A percentile compares a stretch with the other conserved stretches of the same genome.
Evolutionary conservation across 1,140 invertebrate species (phyloP).

Genomic region (Eubasilissa regina): DNA sequence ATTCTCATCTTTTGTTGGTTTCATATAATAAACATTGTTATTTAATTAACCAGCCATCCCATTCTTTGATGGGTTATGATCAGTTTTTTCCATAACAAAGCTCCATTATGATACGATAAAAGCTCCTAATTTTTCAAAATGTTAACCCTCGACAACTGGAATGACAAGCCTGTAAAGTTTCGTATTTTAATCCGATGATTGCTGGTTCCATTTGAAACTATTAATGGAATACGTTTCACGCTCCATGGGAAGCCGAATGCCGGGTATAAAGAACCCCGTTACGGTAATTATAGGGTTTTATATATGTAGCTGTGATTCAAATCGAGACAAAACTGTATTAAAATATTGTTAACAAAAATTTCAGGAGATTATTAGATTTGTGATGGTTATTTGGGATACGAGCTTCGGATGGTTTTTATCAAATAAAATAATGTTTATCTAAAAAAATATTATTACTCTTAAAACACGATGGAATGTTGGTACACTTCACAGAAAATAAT

Average conservation of each 20-base stretch:
- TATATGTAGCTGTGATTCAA: not conserved
- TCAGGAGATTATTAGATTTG: not conserved
- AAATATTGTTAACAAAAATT: not conserved
- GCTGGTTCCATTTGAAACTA: constrained; percentile 13
- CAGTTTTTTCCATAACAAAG: not conserved
- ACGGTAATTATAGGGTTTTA: constrained; percentile 42
- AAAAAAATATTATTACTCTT: no score
- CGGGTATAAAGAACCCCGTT: constrained; percentile 3
- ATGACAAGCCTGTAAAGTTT: constrained; percentile 23
- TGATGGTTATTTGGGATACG: not conserved
- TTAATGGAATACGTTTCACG: constrained; percentile 35
- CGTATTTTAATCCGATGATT: constrained; percentile 46
- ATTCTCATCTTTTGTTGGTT: no score
- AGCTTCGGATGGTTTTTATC: no score
- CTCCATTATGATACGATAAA: not conserved
- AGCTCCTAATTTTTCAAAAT: constrained; percentile 4
- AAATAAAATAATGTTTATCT: no score
- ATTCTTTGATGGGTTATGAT: not conserved
- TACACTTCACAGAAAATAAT: no score
- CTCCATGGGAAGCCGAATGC: constrained; percentile 39
- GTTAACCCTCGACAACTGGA: not conserved
- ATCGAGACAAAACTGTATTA: constrained; percentile 12
- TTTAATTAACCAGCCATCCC: not conserved
- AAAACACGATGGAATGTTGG: no score
- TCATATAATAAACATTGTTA: not conserved